A percentile compares a stretch with the other conserved stretches of the same genome.
phyloP scores from a whole-genome alignment of 2,113 vertebrate species.

The Pelecanus crispus region DNA sequence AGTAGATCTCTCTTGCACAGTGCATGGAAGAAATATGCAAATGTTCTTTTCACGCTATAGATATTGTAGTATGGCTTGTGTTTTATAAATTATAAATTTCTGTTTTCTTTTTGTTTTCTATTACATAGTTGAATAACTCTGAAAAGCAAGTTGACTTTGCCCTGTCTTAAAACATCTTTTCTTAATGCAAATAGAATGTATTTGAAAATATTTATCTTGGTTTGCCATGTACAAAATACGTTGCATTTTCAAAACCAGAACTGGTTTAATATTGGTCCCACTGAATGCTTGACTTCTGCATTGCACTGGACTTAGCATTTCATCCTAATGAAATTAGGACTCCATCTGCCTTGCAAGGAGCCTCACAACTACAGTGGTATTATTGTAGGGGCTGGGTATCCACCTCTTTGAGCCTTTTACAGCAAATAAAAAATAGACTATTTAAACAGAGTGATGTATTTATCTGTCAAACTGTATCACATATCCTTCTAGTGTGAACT shows the following conservation, averaged over 20 bases:
- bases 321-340: background rate
- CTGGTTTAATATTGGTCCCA: background rate
- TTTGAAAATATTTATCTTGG: background rate
- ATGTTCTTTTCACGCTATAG: background rate
- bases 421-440: background rate
- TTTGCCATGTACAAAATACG: background rate
- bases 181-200: background rate
- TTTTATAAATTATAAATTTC: background rate
- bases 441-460: background rate
- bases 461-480: background rate
- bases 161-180: background rate
- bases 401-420: background rate
- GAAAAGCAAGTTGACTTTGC: background rate
- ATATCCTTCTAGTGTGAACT: background rate
- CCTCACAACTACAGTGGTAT: background rate
- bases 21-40: background rate
- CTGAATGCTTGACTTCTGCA: background rate
- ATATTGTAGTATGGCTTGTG: background rate
- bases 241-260: background rate
- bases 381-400: background rate
- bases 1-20: background rate
- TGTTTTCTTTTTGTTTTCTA: background rate
- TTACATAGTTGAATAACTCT: background rate
- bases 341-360: background rate
- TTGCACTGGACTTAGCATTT: too few species aligned